A percentile compares a stretch with the other conserved stretches of the same genome.
Conservation (phyloP, 30 jellyfish, hydroid and myxozoan genomes). For the Pelagia noctiluca region DNA sequence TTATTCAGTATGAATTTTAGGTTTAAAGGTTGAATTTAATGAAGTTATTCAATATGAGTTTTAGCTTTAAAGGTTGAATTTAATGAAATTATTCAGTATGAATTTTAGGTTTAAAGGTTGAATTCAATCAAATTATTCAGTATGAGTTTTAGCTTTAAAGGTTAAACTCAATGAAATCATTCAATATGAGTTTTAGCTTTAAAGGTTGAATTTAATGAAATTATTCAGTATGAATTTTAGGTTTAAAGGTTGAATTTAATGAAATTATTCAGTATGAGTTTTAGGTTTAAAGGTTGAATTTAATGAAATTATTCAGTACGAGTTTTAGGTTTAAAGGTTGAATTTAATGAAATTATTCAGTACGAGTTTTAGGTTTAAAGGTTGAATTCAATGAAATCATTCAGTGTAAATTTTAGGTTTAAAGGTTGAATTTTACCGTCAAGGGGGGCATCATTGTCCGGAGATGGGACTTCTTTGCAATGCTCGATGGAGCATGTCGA, state of each 20-base stretch:
- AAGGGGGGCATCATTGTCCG: constrained; percentile 47
- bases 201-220: too few species aligned
- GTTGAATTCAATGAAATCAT: neutral
- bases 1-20: too few species aligned
- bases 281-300: neutral
- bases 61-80: too few species aligned
- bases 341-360: neutral
- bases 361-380: neutral
- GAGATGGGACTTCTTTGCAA: neutral
- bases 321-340: neutral
- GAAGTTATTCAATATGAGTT: too few species aligned
- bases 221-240: neutral
- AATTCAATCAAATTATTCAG: too few species aligned
- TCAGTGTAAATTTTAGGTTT: neutral
- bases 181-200: too few species aligned
- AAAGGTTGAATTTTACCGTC: constrained; percentile 56
- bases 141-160: too few species aligned
- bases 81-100: too few species aligned
- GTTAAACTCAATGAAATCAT: too few species aligned
- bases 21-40: too few species aligned
- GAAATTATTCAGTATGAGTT: neutral
- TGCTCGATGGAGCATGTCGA: constrained; percentile 15
- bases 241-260: neutral
- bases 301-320: neutral
- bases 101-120: too few species aligned